Evolutionary conservation across 2,888 invertebrate genomes (phyloP).

Genomic region (Halocaridina rubra): DNA sequence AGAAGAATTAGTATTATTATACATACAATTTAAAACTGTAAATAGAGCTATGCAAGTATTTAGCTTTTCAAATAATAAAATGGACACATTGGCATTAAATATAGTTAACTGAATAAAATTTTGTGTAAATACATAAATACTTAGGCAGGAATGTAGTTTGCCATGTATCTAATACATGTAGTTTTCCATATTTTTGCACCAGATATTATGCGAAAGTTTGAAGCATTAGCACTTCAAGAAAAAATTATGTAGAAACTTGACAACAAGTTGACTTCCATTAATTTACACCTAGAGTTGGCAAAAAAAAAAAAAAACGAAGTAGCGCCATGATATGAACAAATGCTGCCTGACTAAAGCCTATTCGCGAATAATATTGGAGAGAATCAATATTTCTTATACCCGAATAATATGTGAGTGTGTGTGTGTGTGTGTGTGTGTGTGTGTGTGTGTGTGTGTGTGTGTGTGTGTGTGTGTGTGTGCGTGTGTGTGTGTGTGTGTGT

Average conservation of each 20-base stretch:
- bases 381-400: no score
- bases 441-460: no score
- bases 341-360: not conserved
- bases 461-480: no score
- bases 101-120: not conserved
- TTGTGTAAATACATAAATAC: not conserved
- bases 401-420: no score
- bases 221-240: not conserved
- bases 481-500: no score
- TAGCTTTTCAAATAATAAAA: not conserved
- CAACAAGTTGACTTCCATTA: conserved; percentile 2
- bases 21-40: no score
- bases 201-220: not conserved
- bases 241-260: not conserved
- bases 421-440: no score
- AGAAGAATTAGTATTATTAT: not conserved
- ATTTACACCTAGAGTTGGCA: not conserved
- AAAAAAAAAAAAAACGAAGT: not conserved
- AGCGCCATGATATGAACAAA: not conserved
- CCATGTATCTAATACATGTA: conserved; percentile 1
- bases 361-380: no score
- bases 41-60: no score
- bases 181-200: not conserved
- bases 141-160: not conserved
- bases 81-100: not conserved